Percentiles rank a stretch among this genome's conserved stretches.
phyloP scores from a whole-genome alignment of 2,888 invertebrate genomes.

The Acanthosoma haemorrhoidale region DNA sequence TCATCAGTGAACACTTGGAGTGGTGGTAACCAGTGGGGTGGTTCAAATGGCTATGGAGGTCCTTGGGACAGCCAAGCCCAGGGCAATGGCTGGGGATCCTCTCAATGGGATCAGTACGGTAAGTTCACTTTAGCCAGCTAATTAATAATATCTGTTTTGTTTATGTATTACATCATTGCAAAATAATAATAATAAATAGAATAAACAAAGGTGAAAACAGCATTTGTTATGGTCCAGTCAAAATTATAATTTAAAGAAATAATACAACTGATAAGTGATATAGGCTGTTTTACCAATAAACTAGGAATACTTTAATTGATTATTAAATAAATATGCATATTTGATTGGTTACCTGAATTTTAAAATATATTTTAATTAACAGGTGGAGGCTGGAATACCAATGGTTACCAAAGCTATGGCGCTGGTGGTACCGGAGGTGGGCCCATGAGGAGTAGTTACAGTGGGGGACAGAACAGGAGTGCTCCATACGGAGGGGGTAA shows the following conservation, averaged over 20 bases:
- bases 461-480: slow-evolving; percentile 32
- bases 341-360: background rate
- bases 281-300: background rate
- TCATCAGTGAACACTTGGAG: background rate
- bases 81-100: slow-evolving; percentile 35
- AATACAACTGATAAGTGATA: background rate
- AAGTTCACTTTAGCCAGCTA: background rate
- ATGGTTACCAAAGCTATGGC: slow-evolving; percentile 21
- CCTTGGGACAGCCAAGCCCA: slow-evolving; percentile 37
- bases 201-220: too few species aligned
- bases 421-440: slow-evolving; percentile 36
- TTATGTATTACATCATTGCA: too few species aligned
- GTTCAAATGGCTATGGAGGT: slow-evolving; percentile 33
- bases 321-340: background rate
- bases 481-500: slow-evolving; percentile 37
- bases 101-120: slow-evolving; percentile 34
- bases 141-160: background rate
- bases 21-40: slow-evolving; percentile 25
- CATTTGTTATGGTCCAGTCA: too few species aligned
- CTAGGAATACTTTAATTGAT: background rate
- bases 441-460: slow-evolving; percentile 39
- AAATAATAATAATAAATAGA: too few species aligned
- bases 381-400: slow-evolving; percentile 33
- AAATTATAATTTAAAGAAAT: background rate
- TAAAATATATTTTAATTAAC: background rate